Base-by-base conservation (phyloP, 2,797 vertebrate species). In the Argyrosomus regius region DNA sequence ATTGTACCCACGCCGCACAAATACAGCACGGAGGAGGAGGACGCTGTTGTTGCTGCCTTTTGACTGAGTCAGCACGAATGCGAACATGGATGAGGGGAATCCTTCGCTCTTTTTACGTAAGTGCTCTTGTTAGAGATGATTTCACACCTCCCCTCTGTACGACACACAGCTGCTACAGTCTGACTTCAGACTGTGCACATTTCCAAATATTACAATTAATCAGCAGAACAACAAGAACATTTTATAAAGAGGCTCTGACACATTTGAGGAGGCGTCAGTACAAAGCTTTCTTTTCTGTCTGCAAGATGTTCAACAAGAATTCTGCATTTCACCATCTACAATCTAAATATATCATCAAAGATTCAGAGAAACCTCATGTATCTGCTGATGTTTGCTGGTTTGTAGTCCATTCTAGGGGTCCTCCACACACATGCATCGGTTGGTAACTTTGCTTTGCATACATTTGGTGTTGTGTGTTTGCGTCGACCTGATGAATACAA, bases 31-130 rank as follows among this genome's bases (percentile, higher is more conserved):
- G 79, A 81, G 35, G 35, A 39, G 86, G 84, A 86, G 53, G 85
- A 66, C 0, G 54, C 24, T 52, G 79, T 22, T 66, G 70, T 20
- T 56, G 56, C 24, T 54, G 58, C 43, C 54, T 46, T 82, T 70
- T 72, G 54, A 67, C 77, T 83, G 85, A 86, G 78, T 85, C 80
- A 83, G 84, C 83, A 66, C 20, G 67, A 67, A 85, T 2, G 8
- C 0, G 35, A 9, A 28, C 75, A 3, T 0, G 62, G 60, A 65
- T 8, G 78, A 56, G 80, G 88, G 86, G 86, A 80, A 83, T 84
- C 80, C 82, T 85, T 70, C 54, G 0, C 17, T 58, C 20, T 6
- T 84, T 85, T 84, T 85, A 85, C 22, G 46, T 80, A 82, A 86
- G 76, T 53, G 75, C 39, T 75, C 69, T 72, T 22, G 48, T 81